Percentiles rank a stretch among this genome's conserved stretches.
Evolutionary conservation across 2,113 vertebrate species (phyloP).

Genomic region (Gallinago paraguaiae): DNA sequence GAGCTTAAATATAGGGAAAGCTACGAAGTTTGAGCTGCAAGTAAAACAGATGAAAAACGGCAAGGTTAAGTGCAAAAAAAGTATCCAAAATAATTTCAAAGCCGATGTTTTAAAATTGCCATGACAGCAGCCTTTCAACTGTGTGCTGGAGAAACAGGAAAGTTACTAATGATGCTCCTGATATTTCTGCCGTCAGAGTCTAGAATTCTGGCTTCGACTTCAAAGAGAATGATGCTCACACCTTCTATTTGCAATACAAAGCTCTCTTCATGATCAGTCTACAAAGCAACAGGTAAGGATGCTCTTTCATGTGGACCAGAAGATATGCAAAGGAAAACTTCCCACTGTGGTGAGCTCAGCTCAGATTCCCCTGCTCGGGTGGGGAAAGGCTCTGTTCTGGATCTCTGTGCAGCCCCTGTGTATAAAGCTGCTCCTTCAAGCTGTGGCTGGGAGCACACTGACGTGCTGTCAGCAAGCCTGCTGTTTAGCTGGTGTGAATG

Average conservation of each 20-base stretch:
- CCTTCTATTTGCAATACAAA: neutral
- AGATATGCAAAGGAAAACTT: neutral
- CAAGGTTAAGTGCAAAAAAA: neutral
- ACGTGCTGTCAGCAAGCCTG: neutral
- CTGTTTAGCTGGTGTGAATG: neutral
- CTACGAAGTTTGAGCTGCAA: neutral
- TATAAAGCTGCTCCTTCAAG: neutral
- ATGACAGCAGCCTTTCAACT: constrained; percentile 48
- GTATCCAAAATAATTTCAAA: constrained; percentile 46
- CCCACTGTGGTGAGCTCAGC: neutral
- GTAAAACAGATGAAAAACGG: neutral
- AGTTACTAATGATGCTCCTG: constrained; percentile 45
- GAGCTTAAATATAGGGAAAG: neutral
- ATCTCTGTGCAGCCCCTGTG: neutral
- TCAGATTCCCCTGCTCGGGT: neutral
- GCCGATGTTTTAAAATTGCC: constrained; percentile 24
- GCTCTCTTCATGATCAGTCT: neutral
- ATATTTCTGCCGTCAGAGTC: neutral
- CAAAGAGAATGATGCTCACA: constrained; percentile 29
- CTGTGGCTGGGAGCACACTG: neutral
- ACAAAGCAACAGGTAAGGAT: constrained; percentile 1
- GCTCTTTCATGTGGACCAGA: neutral
- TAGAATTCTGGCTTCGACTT: neutral
- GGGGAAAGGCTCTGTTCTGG: neutral
- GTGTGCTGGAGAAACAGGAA: neutral